Evolutionary conservation across 2,888 invertebrate genomes (phyloP), one percentile per base, ranked within the genome.

Genomic region (Drosophila paranaensis): DNA sequence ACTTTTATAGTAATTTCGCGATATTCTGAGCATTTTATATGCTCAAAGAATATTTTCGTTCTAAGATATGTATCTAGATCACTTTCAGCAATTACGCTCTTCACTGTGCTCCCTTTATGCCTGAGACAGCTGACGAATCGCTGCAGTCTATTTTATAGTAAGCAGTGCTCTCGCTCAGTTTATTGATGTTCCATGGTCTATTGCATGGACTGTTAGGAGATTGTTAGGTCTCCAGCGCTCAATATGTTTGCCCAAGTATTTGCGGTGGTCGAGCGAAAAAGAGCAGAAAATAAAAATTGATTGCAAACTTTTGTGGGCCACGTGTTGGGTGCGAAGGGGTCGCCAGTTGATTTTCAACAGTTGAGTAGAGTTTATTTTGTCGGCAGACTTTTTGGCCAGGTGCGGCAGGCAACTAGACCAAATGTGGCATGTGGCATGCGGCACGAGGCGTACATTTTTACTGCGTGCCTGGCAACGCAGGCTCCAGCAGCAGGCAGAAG

Each of bases 301-400:
- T 81, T 79, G 87, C 82, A 87, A 83, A 87, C 69, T 83, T 83
- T 87, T 72, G 65, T 66, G 60, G 57, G 60, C 82, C 79, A 74
- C 70, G 82, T 82, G 71, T 63, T 57, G 16, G 51, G 39, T 4
- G 53, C 27, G 64, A 30, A 54, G 60, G 61, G 72, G 71, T 65
- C 71, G 77, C 57, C 79, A 65, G 86, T 90, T 90, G 87, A 89
- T 89, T 90, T 90, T 82, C 79, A 83, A 81, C 88, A 81, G 81
- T 83, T 80, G 79, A 90, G 85, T 76, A 61, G 86, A 85, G 84
- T 88, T 87, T 87, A 87, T 88, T 84, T 86, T 86, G 58, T 54
- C 13, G 42, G 62, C 63, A 66, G 66, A 77, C 58, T 58, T 73
- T 46, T 70, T 60, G 77, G 65, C 76, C 84, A 86, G 87, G 84